phyloP scores from a whole-genome alignment of 1,140 invertebrate species.

The Drosophila carrolli region DNA sequence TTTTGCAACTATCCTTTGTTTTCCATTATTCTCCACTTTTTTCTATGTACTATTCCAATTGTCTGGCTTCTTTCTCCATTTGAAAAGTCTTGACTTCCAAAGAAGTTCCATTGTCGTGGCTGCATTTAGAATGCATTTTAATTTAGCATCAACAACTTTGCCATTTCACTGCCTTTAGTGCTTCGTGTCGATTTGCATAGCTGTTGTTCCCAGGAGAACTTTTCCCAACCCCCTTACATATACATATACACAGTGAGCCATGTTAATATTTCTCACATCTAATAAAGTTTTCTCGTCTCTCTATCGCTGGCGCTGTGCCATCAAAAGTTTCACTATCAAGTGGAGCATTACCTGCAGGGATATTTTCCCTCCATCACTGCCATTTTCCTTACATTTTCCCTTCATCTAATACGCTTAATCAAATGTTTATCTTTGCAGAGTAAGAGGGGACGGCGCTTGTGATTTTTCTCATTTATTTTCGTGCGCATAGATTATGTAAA shows the following conservation, averaged over 20 bases:
- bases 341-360: slow-evolving; percentile 47
- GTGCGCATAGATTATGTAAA: slow-evolving; percentile 81
- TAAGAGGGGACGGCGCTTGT: slow-evolving; percentile 9
- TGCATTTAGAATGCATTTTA: slow-evolving; percentile 72
- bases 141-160: slow-evolving; percentile 60
- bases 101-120: slow-evolving; percentile 52
- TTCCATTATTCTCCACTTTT: slow-evolving; percentile 42
- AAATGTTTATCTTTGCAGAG: slow-evolving; percentile 74
- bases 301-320: slow-evolving; percentile 33
- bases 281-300: slow-evolving; percentile 61
- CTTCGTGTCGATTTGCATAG: slow-evolving; percentile 38
- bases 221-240: slow-evolving; percentile 4
- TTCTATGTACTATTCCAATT: slow-evolving; percentile 43
- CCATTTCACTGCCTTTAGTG: slow-evolving; percentile 50
- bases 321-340: slow-evolving; percentile 57
- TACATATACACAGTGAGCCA: slow-evolving; percentile 24
- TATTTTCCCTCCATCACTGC: slow-evolving; percentile 5
- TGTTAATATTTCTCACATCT: slow-evolving; percentile 77
- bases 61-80: background rate
- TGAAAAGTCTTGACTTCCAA: slow-evolving; percentile 19
- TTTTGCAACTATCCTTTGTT: slow-evolving; percentile 17
- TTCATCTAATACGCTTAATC: slow-evolving; percentile 73
- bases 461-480: slow-evolving; percentile 81
- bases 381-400: slow-evolving; percentile 11
- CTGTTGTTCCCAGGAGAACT: slow-evolving; percentile 33